These are phyloP conservation scores for Andrena dorsata DNA, from an alignment of 2,888 invertebrate species.

Conservation along the genomic window DNA sequence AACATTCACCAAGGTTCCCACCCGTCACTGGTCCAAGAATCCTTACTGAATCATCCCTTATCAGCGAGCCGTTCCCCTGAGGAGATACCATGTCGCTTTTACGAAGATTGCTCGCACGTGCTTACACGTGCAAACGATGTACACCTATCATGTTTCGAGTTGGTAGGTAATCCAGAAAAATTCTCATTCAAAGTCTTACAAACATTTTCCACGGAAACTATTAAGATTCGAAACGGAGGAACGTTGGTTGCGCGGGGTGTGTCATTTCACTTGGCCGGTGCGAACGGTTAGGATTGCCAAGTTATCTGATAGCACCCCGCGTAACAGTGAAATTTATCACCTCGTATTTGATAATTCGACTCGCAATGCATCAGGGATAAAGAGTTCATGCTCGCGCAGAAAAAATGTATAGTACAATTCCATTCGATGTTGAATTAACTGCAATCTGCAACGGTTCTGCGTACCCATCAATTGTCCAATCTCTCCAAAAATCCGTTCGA, in stretches of 20 bases:
- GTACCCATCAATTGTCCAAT: background rate
- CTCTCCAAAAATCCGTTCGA: slow-evolving; percentile 33
- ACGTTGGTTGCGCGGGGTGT: background rate
- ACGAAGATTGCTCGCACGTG: slow-evolving; percentile 53
- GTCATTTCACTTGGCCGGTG: background rate
- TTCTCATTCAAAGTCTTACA: background rate
- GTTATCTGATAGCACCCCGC: background rate
- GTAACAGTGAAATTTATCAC: background rate
- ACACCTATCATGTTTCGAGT: slow-evolving; percentile 36
- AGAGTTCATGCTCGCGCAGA: background rate
- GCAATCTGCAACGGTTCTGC: slow-evolving; percentile 2
- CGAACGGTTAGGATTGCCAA: background rate
- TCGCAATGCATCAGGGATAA: too few species aligned
- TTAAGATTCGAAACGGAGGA: background rate
- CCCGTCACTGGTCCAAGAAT: slow-evolving; percentile 47
- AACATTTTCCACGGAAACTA: background rate
- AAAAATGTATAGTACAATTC: background rate
- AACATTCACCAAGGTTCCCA: slow-evolving; percentile 69
- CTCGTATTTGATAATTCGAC: too few species aligned
- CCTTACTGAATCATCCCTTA: slow-evolving; percentile 52
- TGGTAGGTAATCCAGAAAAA: slow-evolving; percentile 37
- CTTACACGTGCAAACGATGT: slow-evolving; percentile 50
- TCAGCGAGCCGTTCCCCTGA: slow-evolving; percentile 17
- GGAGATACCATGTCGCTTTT: slow-evolving; percentile 41
- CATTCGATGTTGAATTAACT: background rate